These are phyloP conservation scores for Isichthys henryi DNA, from an alignment of 2,113 vertebrate genomes.

Conservation along the genomic window DNA sequence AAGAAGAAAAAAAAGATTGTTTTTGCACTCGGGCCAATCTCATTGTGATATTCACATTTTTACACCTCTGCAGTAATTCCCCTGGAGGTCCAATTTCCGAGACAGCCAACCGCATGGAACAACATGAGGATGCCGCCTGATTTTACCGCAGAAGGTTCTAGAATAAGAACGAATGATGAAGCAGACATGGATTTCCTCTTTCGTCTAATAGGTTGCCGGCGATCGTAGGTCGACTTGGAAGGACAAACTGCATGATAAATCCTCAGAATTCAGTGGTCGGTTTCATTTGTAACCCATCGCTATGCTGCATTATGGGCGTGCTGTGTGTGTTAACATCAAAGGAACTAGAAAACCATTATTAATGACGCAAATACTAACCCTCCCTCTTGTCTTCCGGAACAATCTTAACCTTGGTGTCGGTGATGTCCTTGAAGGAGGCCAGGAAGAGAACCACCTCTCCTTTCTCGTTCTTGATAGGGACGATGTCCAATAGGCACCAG, in stretches of 20 bases:
- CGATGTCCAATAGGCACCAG: slow-evolving; percentile 95
- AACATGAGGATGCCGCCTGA: neutral
- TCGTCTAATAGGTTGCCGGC: neutral
- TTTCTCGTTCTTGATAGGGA: slow-evolving; percentile 98
- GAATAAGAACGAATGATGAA: neutral
- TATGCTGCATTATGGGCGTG: neutral
- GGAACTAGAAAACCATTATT: neutral
- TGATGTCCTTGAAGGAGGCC: slow-evolving; percentile 95
- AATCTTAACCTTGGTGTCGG: slow-evolving; percentile 86
- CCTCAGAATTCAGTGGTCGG: neutral
- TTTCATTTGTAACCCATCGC: neutral
- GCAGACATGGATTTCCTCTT: neutral
- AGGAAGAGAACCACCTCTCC: slow-evolving; percentile 97
- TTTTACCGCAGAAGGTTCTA: neutral
- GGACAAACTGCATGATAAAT: neutral
- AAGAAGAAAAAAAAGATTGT: neutral
- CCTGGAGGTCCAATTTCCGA: neutral
- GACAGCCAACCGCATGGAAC: neutral
- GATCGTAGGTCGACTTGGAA: neutral
- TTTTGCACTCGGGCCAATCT: neutral
- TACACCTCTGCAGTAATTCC: neutral
- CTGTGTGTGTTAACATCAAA: neutral
- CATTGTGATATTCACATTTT: neutral
- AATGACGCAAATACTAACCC: slow-evolving; percentile 6
- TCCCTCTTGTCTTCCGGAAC: slow-evolving; percentile 58